Evolutionary conservation across 2,888 invertebrate species (phyloP).

Genomic region (Lepas anatifera): DNA sequence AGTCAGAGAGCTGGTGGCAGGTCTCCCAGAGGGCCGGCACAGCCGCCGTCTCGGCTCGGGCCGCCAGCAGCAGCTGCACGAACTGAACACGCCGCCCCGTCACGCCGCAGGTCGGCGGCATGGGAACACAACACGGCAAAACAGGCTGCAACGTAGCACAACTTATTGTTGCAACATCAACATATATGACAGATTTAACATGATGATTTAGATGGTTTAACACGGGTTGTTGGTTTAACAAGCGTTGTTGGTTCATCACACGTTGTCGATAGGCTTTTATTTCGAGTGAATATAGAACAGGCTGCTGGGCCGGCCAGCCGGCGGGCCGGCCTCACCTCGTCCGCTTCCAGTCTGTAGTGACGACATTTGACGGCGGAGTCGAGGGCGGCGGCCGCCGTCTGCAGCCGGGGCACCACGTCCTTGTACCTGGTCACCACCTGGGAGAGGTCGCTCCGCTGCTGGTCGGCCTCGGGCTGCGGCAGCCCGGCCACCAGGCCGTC

Average conservation of each 20-base stretch:
- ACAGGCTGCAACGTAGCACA: conserved; percentile 48
- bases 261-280: too few species aligned
- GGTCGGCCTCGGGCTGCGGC: conserved; percentile 61
- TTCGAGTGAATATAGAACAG: too few species aligned
- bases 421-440: conserved; percentile 75
- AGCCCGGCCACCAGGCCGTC: conserved; percentile 73
- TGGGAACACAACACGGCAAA: conserved; percentile 44
- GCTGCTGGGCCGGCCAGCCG: too few species aligned
- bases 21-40: neutral
- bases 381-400: conserved; percentile 83
- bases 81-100: conserved; percentile 20
- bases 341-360: conserved; percentile 76
- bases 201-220: too few species aligned
- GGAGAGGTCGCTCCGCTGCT: conserved; percentile 70
- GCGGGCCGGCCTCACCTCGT: conserved; percentile 63
- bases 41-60: neutral
- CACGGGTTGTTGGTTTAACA: too few species aligned
- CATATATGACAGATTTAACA: too few species aligned
- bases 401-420: conserved; percentile 78
- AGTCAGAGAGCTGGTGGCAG: neutral
- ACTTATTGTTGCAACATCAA: too few species aligned
- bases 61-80: conserved; percentile 42
- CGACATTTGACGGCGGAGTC: conserved; percentile 86
- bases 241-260: too few species aligned
- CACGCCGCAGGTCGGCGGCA: conserved; percentile 30